A percentile compares a stretch with the other conserved stretches of the same genome.
These are phyloP conservation scores for Anthophora plumipes DNA, from an alignment of 2,888 invertebrate genomes.

Conservation along the genomic window DNA sequence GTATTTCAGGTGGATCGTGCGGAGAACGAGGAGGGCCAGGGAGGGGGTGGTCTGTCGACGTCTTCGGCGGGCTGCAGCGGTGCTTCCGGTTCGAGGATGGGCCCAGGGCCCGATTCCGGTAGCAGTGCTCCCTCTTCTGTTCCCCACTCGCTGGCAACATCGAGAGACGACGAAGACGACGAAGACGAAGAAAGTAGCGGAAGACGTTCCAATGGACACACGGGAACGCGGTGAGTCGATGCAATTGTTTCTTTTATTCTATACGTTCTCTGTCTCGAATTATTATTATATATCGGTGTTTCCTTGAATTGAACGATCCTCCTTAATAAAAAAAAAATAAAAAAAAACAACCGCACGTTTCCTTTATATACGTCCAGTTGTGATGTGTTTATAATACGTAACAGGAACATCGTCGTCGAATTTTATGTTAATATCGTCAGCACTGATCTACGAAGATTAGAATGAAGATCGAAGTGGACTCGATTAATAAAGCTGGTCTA, in stretches of 20 bases:
- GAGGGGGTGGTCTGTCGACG: conserved; percentile 79
- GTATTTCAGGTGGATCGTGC: conserved; percentile 82
- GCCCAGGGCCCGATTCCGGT: conserved; percentile 83
- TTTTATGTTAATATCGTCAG: neutral
- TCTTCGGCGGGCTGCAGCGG: conserved; percentile 76
- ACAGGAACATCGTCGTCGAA: neutral
- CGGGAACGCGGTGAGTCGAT: conserved; percentile 81
- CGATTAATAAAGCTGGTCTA: neutral
- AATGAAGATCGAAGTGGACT: conserved; percentile 3
- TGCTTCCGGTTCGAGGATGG: conserved; percentile 83
- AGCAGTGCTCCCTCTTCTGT: conserved; percentile 83
- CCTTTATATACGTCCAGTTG: conserved; percentile 5
- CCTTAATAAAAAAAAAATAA: neutral
- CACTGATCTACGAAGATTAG: neutral
- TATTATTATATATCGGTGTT: neutral
- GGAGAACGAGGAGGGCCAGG: conserved; percentile 81
- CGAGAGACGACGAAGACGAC: conserved; percentile 88
- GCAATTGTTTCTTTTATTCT: neutral
- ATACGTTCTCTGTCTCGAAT: neutral
- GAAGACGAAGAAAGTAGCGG: conserved; percentile 86
- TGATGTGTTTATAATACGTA: neutral
- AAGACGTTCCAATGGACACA: conserved; percentile 78
- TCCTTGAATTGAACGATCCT: conserved; percentile 5
- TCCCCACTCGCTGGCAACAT: conserved; percentile 87
- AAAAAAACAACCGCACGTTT: conserved; percentile 11